Base-by-base conservation (phyloP, 2,888 invertebrate species). In the Pristionchus mayeri region DNA sequence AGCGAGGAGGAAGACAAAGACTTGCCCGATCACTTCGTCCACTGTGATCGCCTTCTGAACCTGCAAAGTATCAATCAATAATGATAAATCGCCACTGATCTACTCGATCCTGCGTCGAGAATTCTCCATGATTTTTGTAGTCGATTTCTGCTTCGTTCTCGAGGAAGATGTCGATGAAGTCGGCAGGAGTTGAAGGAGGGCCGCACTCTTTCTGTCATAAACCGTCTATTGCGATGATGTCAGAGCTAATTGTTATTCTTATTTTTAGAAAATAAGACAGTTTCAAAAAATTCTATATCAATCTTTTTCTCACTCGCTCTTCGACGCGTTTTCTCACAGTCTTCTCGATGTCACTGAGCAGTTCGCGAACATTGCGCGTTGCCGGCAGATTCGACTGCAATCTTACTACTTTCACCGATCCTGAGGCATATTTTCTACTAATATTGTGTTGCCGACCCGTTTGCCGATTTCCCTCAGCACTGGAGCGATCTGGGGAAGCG, bases 91-190 rank as follows among this genome's bases (percentile, higher is more conserved):
- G 13, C 44, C 44, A 9, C 44, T 44, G 7, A 44, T 13, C 44
- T 6, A 44, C n/a, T n/a, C n/a, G n/a, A 44, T 44, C 44, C 13
- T 44, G 44, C 13, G 44, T 44, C 44, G 44, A 44, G 13, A 44
- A 44, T 13, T 44, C 44, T 44, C 44, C 44, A 13, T 44, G 44
- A 13, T 44, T 44, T 13, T 44, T 76, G 18, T 86, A 63, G n/a
- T 86, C 86, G n/a, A 80, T 87, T 13, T 89, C 89, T n/a, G 86
- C 85, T 34, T 67, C 80, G 0, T 88, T 89, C 44, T 90, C 88
- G 75, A 90, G 85, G 71, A 90, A 90, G 18, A 90, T 57, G 71
- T 90, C 89, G 52, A 90, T 89, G 67, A 90, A 90, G 83, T 90
- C 90, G 16, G 40, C 40, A 11, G 80, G 80, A 13, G 57, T 11